Evolutionary conservation across 2,113 vertebrate species (phyloP), one percentile per base, ranked within the genome.

Genomic region (Oryzias woworae): DNA sequence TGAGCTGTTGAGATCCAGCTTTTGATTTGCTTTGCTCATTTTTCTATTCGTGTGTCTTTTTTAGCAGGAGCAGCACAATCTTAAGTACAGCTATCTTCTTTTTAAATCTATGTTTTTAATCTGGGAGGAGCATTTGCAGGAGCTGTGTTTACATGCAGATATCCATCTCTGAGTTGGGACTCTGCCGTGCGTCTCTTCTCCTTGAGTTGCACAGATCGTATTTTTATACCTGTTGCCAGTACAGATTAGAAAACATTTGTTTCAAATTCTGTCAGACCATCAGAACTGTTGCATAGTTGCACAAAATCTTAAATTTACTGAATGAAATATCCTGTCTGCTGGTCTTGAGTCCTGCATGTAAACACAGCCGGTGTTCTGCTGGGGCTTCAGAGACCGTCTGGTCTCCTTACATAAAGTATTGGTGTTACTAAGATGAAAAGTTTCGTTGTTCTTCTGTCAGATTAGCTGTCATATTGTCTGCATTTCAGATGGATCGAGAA

Each of bases 41-140:
- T 55, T 48, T 43, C 23, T 73, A 46, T 79, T 50, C 69, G 74
- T 61, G 78, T 85, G 79, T 73, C 73, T 73, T 77, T 77, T 64
- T 18, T 58, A 57, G 57, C 17, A 48, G n/a, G 58, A 81, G 62
- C 79, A 79, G 69, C 71, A 85, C 70, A 72, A 82, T 69, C 62
- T 66, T 65, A 75, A 66, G 53, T 14, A 4, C 49, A 36, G 47
- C 22, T 52, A 67, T 46, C 24, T 42, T 45, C 1, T 36, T 36
- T 36, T 36, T 1, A 10, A 36, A 36, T 36, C 36, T 36, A 3
- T 41, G 24, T 18, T 48, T 66, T 68, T 45, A 18, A 50, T 52
- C 7, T 24, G 23, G 58, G 58, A 58, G 50, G 61, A 53, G 70
- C 31, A 16, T 59, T 7, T n/a, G 51, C 42, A 3, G 56, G 46